Percentiles rank a stretch among this genome's conserved stretches.
These are phyloP conservation scores for Adelognathus sp. DNA, from an alignment of 2,888 invertebrate genomes.

Conservation along the genomic window DNA sequence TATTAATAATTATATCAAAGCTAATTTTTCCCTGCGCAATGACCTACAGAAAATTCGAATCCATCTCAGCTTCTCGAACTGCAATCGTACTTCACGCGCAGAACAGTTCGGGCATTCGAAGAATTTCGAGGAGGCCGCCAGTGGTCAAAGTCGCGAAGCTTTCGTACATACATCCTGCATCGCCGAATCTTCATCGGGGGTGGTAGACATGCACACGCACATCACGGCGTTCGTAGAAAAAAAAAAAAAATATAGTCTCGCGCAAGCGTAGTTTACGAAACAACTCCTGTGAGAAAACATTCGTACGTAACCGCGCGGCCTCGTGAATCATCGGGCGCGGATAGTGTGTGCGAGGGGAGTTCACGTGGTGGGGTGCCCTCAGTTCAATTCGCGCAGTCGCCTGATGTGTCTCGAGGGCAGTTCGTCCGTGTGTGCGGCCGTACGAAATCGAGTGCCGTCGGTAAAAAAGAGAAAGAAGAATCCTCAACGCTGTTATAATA, in stretches of 20 bases:
- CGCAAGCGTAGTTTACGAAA: conserved; percentile 31
- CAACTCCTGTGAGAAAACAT: conserved; percentile 30
- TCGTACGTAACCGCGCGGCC: conserved; percentile 65
- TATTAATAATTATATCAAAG: too few species aligned
- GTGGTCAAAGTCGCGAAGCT: conserved; percentile 28
- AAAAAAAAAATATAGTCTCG: not conserved
- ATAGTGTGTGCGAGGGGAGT: conserved; percentile 61
- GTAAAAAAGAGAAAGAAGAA: not conserved
- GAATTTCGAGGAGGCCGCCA: conserved; percentile 38
- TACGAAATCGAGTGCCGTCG: conserved; percentile 29
- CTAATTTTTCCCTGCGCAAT: too few species aligned
- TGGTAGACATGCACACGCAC: not conserved
- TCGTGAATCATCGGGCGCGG: conserved; percentile 61
- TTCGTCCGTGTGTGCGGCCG: conserved; percentile 39
- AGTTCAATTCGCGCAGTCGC: conserved; percentile 74
- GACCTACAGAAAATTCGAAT: too few species aligned
- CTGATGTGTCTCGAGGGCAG: conserved; percentile 53
- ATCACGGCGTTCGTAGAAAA: too few species aligned
- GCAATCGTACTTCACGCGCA: too few species aligned
- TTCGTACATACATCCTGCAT: not conserved
- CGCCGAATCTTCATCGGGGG: not conserved
- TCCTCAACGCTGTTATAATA: not conserved
- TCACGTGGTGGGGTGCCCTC: conserved; percentile 72
- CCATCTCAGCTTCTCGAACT: too few species aligned
- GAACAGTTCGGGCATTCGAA: not conserved